Base-by-base conservation (phyloP, 2,797 vertebrate genomes). In the Margarornis squamiger region DNA sequence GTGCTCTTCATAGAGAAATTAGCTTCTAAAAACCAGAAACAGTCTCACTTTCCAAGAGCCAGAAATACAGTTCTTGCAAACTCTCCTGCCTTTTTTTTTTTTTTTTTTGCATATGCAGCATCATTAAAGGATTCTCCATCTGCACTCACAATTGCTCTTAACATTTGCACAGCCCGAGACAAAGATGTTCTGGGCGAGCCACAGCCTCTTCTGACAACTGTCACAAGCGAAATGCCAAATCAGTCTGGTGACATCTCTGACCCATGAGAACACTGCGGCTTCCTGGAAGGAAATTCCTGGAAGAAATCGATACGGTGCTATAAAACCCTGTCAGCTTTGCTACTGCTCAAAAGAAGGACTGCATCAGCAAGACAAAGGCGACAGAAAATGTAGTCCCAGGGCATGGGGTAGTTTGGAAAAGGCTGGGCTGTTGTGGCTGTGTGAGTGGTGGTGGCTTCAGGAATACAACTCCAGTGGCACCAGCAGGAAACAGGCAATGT, bases 241-340 rank as follows among this genome's bases (percentile, higher is more conserved):
- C 85, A 86, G 87, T n/a, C 94, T 94, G 88, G 83, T 85, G 96
- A 92, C 85, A 88, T 92, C 59, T 86, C 1, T 95, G 95, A 96
- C 94, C 96, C 57, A 26, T 65, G 88, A 89, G 74, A 92, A 74
- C 78, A 67, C 61, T 58, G 83, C 14, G 2, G 80, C 73, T 94
- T 93, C 90, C 61, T 63, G 90, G 90, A 94, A 95, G 90, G 90
- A 95, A 94, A 90, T 94, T 91, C 96, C 88, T 88, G 77, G 76
- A 88, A 86, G 36, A 82, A 95, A 94, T 91, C 16, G 0, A 95
- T 92, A 88, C 2, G 0, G 83, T 34, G 75, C 67, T 91, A 90
- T 86, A 93, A 96, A 95, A 88, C 46, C 48, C 70, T 79, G 63
- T 79, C 90, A 94, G 34, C 43, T 93, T 85, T 92, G 77, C 88